A percentile compares a stretch with the other conserved stretches of the same genome.
phyloP scores from a whole-genome alignment of 92 coral and sea anemone species.

The Actinernus sp. region DNA sequence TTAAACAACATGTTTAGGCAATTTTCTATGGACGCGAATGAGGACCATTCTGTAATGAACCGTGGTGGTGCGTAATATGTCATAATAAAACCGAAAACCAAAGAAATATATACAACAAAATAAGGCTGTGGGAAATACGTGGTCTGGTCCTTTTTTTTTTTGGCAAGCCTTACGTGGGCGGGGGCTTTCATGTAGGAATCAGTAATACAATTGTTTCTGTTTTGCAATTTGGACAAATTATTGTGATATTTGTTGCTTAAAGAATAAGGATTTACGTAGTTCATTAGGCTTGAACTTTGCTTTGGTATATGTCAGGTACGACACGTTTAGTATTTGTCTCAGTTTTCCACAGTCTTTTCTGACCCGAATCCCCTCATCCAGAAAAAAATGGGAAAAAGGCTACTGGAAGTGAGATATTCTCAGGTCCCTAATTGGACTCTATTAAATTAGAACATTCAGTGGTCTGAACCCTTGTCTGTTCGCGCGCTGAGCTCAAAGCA shows the following conservation, averaged over 20 bases:
- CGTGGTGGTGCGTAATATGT: conserved; percentile 25
- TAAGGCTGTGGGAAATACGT: conserved; percentile 39
- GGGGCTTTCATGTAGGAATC: conserved; percentile 43
- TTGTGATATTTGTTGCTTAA: too few relatives aligned
- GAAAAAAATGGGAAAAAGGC: too few relatives aligned
- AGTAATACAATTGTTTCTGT: conserved; percentile 29
- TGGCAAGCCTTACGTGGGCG: neutral
- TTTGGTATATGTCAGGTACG: too few relatives aligned
- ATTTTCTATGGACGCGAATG: conserved; percentile 24
- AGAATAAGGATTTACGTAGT: too few relatives aligned
- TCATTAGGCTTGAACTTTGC: too few relatives aligned
- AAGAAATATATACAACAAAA: conserved; percentile 2
- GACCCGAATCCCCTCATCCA: too few relatives aligned
- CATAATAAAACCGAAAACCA: conserved; percentile 13
- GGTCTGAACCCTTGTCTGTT: conserved; percentile 5
- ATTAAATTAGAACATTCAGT: conserved; percentile 5
- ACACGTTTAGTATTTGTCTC: too few relatives aligned
- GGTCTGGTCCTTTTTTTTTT: conserved; percentile 1
- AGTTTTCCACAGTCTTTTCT: too few relatives aligned
- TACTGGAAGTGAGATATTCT: too few relatives aligned
- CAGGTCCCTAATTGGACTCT: conserved; percentile 10
- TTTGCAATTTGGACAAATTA: too few relatives aligned
- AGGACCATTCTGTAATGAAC: conserved; percentile 25
- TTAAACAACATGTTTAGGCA: conserved; percentile 31
- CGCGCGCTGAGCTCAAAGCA: conserved; percentile 14